A percentile compares a stretch with the other conserved stretches of the same genome.
Evolutionary conservation across 92 coral and sea anemone genomes (phyloP).

Genomic region (Meandrina meandrites): DNA sequence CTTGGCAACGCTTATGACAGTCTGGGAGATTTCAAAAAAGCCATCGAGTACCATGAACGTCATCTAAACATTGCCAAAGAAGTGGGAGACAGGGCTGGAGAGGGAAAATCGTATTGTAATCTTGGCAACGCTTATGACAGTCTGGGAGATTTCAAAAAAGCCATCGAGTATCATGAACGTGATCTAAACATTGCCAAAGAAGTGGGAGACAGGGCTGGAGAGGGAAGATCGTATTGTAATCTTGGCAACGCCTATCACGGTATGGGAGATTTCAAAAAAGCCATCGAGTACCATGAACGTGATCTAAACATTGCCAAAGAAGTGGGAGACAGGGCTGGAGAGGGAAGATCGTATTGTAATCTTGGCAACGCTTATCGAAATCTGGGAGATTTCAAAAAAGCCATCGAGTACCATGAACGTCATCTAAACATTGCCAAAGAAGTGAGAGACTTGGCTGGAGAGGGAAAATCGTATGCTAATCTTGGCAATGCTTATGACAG

Average conservation of each 20-base stretch:
- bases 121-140: slow-evolving; percentile 7
- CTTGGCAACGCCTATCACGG: neutral
- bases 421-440: slow-evolving; percentile 5
- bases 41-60: slow-evolving; percentile 5
- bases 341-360: neutral
- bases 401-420: neutral
- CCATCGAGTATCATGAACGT: neutral
- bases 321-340: slow-evolving; percentile 6
- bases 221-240: neutral
- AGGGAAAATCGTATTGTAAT: neutral
- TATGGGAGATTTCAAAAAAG: slow-evolving; percentile 22
- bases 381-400: slow-evolving; percentile 15
- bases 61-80: slow-evolving; percentile 5
- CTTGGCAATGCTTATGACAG: slow-evolving; percentile 5
- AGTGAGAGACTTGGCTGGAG: neutral
- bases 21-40: slow-evolving; percentile 18
- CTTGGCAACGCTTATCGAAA: slow-evolving; percentile 5
- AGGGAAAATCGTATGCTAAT: neutral
- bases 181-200: slow-evolving; percentile 2
- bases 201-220: slow-evolving; percentile 3
- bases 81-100: slow-evolving; percentile 4
- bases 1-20: slow-evolving; percentile 12
- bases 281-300: neutral
- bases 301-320: neutral
- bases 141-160: slow-evolving; percentile 20